phyloP scores from a whole-genome alignment of 2,797 vertebrate species.

The Gymnocypris eckloni region DNA sequence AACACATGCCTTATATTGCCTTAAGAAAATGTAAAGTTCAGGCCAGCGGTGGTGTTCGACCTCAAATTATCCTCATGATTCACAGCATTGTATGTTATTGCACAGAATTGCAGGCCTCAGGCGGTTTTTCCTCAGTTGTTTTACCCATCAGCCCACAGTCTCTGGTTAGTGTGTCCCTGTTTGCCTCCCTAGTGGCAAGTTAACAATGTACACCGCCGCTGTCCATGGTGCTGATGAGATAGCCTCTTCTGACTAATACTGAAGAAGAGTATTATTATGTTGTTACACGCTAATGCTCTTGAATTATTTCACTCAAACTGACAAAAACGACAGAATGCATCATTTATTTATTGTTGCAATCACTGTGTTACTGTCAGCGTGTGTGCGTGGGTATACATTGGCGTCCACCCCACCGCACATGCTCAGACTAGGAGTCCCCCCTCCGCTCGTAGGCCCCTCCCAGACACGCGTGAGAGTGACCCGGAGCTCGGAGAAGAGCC shows the following conservation, averaged over 20 bases:
- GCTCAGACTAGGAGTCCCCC: conserved; percentile 60
- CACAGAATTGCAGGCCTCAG: neutral
- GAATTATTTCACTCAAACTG: neutral
- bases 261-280: neutral
- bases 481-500: conserved; percentile 53
- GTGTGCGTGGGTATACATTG: conserved; percentile 17
- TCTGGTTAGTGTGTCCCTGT: conserved; percentile 24
- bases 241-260: neutral
- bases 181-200: conserved; percentile 28
- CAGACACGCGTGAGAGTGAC: conserved; percentile 64
- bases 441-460: conserved; percentile 62
- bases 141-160: conserved; percentile 1
- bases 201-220: conserved; percentile 12
- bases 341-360: conserved; percentile 1
- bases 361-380: neutral
- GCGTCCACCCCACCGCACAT: conserved; percentile 61
- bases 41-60: neutral
- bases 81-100: neutral
- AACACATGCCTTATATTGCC: neutral
- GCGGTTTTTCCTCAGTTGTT: conserved; percentile 24
- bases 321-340: conserved; percentile 14
- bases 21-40: conserved; percentile 2
- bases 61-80: conserved; percentile 11
- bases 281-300: neutral
- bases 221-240: conserved; percentile 49